Evolutionary conservation across 92 coral and sea anemone species (phyloP).

Genomic region (Palythoa grandiflora): DNA sequence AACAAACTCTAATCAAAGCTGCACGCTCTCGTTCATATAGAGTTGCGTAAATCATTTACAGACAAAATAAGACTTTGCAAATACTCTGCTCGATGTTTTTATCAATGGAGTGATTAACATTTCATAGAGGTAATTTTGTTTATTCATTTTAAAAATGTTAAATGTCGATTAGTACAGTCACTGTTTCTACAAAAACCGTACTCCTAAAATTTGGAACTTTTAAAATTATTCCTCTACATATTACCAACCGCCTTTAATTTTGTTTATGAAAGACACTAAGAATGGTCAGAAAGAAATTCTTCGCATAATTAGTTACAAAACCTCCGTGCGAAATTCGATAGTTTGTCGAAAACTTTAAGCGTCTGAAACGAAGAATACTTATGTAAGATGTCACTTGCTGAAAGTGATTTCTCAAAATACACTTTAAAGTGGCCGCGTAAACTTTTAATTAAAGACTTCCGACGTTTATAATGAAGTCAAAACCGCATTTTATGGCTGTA

Average conservation of each 20-base stretch:
- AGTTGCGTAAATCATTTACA: too few relatives aligned
- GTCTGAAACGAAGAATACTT: too few relatives aligned
- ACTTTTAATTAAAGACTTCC: constrained; percentile 47
- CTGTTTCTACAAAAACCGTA: too few relatives aligned
- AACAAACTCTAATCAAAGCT: too few relatives aligned
- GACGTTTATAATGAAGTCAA: constrained; percentile 5
- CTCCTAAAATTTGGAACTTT: not conserved
- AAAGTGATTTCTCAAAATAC: constrained; percentile 26
- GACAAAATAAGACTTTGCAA: too few relatives aligned
- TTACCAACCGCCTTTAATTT: not conserved
- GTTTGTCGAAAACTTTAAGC: constrained; percentile 26
- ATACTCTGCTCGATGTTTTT: too few relatives aligned
- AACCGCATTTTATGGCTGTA: not conserved
- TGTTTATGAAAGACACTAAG: not conserved
- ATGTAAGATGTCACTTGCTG: not conserved
- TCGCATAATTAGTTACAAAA: not conserved
- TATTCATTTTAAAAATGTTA: too few relatives aligned
- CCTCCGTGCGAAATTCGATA: not conserved
- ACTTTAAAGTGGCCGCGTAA: constrained; percentile 41
- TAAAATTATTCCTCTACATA: not conserved
- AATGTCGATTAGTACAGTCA: too few relatives aligned
- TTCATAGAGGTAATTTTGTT: too few relatives aligned
- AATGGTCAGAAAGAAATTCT: not conserved
- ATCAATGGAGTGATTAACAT: too few relatives aligned
- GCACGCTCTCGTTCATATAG: too few relatives aligned